Conservation (phyloP, 2,797 vertebrate genomes). For the Gymnoscopelus microlampas region DNA sequence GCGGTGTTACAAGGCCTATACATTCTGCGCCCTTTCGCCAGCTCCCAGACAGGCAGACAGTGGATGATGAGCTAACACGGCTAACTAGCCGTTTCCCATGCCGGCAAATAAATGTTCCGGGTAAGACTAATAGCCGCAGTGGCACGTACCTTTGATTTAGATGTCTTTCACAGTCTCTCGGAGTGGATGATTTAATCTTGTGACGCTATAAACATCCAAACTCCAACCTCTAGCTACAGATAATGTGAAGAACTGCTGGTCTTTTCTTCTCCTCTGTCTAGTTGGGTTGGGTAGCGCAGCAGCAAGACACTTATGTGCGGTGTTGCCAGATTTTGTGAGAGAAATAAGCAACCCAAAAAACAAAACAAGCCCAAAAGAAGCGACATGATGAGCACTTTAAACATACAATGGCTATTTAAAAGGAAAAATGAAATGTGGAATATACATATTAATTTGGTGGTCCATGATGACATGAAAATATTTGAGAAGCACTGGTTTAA, state of each 20-base stretch:
- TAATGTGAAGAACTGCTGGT: slow-evolving; percentile 47
- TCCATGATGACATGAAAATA: no score
- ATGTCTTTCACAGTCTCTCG: background rate
- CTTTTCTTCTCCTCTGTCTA: slow-evolving; percentile 34
- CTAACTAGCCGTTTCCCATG: slow-evolving; percentile 31
- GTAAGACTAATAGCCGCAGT: background rate
- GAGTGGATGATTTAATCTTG: background rate
- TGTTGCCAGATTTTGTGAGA: no score
- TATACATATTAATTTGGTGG: no score
- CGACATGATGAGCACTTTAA: no score
- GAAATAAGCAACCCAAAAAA: no score
- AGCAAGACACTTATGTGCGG: slow-evolving; percentile 32
- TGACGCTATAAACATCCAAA: slow-evolving; percentile 9
- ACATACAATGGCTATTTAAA: no score
- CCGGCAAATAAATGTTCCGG: slow-evolving; percentile 24
- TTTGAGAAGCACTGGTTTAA: no score
- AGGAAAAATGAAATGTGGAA: no score
- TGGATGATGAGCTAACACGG: slow-evolving; percentile 28
- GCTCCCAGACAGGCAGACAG: background rate
- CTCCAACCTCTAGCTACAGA: background rate
- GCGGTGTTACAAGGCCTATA: no score
- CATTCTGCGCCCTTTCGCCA: background rate
- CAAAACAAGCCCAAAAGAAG: no score
- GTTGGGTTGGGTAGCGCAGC: background rate
- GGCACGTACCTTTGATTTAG: slow-evolving; percentile 46